Percentiles rank a stretch among this genome's conserved stretches.
phyloP scores from a whole-genome alignment of 2,797 vertebrate genomes.

The Chaunax sp. region DNA sequence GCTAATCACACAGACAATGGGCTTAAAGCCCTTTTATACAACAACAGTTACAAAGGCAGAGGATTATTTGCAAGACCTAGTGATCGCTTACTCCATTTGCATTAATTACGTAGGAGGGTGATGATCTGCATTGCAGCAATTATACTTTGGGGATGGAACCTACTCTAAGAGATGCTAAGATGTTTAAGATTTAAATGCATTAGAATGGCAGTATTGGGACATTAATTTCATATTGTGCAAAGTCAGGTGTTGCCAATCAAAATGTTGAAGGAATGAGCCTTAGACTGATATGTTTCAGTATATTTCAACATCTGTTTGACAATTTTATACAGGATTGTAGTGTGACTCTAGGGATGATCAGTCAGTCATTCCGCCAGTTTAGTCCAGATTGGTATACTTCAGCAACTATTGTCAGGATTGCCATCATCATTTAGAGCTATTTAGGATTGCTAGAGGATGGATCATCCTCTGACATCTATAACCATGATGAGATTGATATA shows the following conservation, averaged over 20 bases:
- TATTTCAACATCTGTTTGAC: neutral
- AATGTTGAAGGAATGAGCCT: conserved; percentile 4
- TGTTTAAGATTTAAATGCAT: conserved; percentile 1
- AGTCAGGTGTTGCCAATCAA: neutral
- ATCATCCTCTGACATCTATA: no score
- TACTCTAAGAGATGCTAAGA: conserved; percentile 24
- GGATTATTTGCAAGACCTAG: conserved; percentile 42
- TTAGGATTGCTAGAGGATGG: neutral
- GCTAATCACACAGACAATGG: conserved; percentile 76
- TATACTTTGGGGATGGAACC: conserved; percentile 41
- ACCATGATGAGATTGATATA: no score
- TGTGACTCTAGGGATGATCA: neutral
- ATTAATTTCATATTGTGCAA: conserved; percentile 7
- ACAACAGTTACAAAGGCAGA: conserved; percentile 63
- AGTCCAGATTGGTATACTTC: neutral
- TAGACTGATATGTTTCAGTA: neutral
- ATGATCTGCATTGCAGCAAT: conserved; percentile 59
- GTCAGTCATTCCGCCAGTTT: neutral
- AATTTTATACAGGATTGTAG: neutral
- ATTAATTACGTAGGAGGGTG: conserved; percentile 71
- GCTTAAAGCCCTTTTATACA: conserved; percentile 72
- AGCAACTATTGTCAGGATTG: neutral
- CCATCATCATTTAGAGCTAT: neutral
- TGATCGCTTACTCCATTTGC: conserved; percentile 59
- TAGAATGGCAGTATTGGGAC: conserved; percentile 8